Evolutionary conservation across 2,888 invertebrate genomes (phyloP), one percentile per base, ranked within the genome.

Genomic region (Agelastica alni): DNA sequence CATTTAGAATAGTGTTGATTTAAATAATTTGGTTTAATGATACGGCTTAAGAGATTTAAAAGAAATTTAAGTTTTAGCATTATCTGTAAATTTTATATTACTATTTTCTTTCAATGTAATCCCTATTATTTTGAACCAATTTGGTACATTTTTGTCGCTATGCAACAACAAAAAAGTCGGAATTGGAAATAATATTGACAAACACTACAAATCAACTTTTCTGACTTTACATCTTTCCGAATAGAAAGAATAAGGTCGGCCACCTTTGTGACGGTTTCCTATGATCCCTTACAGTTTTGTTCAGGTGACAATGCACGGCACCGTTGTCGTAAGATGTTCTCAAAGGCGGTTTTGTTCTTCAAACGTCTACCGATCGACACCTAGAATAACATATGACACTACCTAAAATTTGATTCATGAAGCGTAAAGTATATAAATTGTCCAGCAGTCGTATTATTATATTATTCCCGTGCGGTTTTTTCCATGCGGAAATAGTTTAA

Each of bases 271-370:
- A 39, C 10, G 39, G 20, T 34, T 34, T 34, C 14, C 32, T 32
- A 13, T 32, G 32, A 44, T 32, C 44, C 45, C 45, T 45, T 7
- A 26, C 22, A 34, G 30, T 30, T 39, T 48, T 48, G 37, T 39
- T 37, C 20, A 31, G 4, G 22, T 5, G 48, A 48, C 48, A 48
- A 48, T 48, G n/a, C n/a, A 12, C 39, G 48, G 36, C n/a, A 20
- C 17, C 37, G 37, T 39, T 32, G 10, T 39, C 20, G 18, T 12
- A 39, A 49, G 28, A 28, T 34, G 22, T 22, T 51, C 53, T 47
- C 55, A 64, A 64, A 68, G 68, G 63, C 63, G 62, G 65, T 66
- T 66, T 64, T 67, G 65, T 67, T 67, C 63, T 55, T 56, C 61
- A 65, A 64, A 66, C 63, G 63, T 67, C 62, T 64, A 62, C 59